These are phyloP conservation scores for Xenopus tropicalis DNA, from an alignment of 2,113 vertebrate genomes.

Conservation along the genomic window DNA sequence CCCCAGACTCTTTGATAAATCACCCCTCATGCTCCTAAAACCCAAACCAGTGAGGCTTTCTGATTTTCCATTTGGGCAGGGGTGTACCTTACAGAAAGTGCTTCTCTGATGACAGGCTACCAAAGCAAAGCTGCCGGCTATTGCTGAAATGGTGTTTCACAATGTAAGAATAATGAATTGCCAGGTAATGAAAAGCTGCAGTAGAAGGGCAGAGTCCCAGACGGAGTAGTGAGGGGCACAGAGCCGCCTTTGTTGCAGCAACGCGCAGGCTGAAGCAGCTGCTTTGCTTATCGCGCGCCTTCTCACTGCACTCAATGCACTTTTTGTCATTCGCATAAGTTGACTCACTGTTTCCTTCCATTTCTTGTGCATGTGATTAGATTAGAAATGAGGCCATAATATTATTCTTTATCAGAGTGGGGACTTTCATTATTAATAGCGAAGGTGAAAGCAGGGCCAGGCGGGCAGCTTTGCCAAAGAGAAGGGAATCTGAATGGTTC, in stretches of 20 bases:
- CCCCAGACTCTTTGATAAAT: no score
- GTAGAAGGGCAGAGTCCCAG: slow-evolving; percentile 11
- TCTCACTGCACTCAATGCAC: slow-evolving; percentile 40
- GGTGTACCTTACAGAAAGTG: no score
- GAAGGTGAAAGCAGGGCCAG: slow-evolving; percentile 37
- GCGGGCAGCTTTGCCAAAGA: slow-evolving; percentile 15
- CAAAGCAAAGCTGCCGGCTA: not conserved
- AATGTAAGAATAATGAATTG: slow-evolving; percentile 10
- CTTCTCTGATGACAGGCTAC: no score
- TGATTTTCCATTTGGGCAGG: no score
- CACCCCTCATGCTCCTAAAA: no score
- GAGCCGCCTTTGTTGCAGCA: slow-evolving; percentile 34
- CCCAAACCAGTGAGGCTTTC: no score
- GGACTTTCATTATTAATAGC: slow-evolving; percentile 36
- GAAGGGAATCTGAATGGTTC: no score
- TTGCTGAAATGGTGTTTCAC: slow-evolving; percentile 2
- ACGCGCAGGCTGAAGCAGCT: slow-evolving; percentile 37
- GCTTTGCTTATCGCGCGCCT: slow-evolving; percentile 42
- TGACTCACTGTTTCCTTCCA: slow-evolving; percentile 43
- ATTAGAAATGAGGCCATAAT: slow-evolving; percentile 43
- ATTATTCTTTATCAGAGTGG: slow-evolving; percentile 36
- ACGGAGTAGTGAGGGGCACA: slow-evolving; percentile 15
- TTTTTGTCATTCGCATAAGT: slow-evolving; percentile 42
- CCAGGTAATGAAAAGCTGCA: slow-evolving; percentile 27
- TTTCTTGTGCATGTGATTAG: slow-evolving; percentile 43